Percentiles rank a stretch among this genome's conserved stretches.
These are phyloP conservation scores for Microtus oregoni DNA, from an alignment of 2,113 vertebrate genomes.

Conservation along the genomic window DNA sequence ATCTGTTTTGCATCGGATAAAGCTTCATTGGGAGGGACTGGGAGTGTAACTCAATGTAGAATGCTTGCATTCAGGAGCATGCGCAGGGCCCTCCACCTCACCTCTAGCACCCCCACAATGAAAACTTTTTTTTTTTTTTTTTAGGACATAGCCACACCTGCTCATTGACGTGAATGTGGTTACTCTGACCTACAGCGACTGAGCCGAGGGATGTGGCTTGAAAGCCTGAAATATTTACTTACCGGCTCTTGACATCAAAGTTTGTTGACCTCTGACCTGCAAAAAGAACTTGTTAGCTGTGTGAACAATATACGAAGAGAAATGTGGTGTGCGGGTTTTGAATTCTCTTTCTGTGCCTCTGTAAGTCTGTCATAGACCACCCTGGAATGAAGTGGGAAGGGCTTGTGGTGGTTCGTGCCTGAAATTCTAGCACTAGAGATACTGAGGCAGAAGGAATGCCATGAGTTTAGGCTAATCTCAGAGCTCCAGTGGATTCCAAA, in stretches of 20 bases:
- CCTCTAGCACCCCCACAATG: background rate
- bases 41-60: background rate
- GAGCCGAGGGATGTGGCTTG: background rate
- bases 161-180: background rate
- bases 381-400: background rate
- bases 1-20: background rate
- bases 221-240: constrained; percentile 5
- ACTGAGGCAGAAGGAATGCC: background rate
- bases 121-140: background rate
- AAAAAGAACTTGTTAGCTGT: background rate
- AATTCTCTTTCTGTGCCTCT: fast-evolving
- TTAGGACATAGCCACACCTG: background rate
- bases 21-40: background rate
- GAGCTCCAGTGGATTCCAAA: background rate
- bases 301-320: background rate
- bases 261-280: background rate
- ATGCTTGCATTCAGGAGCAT: background rate
- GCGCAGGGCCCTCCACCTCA: background rate
- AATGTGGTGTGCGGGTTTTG: fast-evolving
- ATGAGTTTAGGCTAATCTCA: background rate
- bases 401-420: background rate
- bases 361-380: fast-evolving
- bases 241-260: background rate
- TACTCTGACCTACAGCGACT: background rate
- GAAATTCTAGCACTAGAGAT: background rate